Conservation (phyloP, 2,888 invertebrate genomes). For the Seira musarum region DNA sequence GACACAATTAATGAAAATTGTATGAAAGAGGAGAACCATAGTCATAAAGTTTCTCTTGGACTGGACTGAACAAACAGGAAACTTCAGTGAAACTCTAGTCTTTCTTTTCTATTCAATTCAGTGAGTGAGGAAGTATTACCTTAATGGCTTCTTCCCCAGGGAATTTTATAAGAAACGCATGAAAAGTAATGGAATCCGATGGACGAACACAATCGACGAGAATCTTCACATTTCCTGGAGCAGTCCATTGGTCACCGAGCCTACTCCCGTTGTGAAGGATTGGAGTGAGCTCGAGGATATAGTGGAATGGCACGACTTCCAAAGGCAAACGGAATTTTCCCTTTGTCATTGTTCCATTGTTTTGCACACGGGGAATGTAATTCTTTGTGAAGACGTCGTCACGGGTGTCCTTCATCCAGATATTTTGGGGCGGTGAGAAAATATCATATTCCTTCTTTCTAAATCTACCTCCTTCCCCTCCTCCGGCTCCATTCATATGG, state of each 20-base stretch:
- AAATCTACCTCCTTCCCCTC: conserved; percentile 20
- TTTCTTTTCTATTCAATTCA: conserved; percentile 5
- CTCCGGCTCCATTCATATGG: conserved; percentile 17
- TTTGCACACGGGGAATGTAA: conserved; percentile 22
- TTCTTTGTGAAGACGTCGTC: conserved; percentile 43
- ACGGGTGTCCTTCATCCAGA: conserved; percentile 33
- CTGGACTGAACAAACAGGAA: not conserved
- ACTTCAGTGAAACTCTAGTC: not conserved
- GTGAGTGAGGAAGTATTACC: conserved; percentile 36
- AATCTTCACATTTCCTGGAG: conserved; percentile 60
- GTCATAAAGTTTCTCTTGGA: not conserved
- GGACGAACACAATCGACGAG: conserved; percentile 55
- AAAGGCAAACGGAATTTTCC: conserved; percentile 50
- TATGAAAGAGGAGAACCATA: conserved; percentile 6
- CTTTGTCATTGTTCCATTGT: conserved; percentile 29
- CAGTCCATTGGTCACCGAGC: conserved; percentile 57
- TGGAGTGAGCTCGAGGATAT: conserved; percentile 52
- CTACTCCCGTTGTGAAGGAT: conserved; percentile 40
- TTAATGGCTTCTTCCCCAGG: conserved; percentile 43
- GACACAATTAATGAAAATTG: conserved; percentile 49
- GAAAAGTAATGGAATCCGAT: conserved; percentile 48
- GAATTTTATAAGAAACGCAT: conserved; percentile 55
- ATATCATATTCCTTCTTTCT: conserved; percentile 46
- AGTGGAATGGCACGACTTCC: conserved; percentile 58
- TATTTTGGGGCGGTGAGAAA: conserved; percentile 43